phyloP scores from a whole-genome alignment of 2,113 vertebrate genomes.

The Grus americana region DNA sequence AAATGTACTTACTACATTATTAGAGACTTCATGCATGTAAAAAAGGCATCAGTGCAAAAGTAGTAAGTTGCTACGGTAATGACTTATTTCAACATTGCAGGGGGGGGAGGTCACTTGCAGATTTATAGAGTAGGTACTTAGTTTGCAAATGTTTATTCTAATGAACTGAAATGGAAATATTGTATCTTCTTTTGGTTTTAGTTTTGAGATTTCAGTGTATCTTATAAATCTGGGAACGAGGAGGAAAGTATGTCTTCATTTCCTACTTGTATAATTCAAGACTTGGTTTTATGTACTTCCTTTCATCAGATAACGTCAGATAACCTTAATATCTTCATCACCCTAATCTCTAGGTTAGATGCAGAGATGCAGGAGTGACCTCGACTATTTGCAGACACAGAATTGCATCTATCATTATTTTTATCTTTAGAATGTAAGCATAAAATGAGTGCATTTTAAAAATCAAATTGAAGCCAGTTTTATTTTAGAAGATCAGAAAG shows the following conservation, averaged over 20 bases:
- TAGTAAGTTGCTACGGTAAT: accelerated
- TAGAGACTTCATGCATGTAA: neutral
- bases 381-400: neutral
- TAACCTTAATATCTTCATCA: neutral
- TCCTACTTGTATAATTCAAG: neutral
- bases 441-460: neutral
- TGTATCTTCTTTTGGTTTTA: neutral
- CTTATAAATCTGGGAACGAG: neutral
- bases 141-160: neutral
- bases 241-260: neutral
- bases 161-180: neutral
- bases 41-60: neutral
- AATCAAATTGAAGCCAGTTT: neutral
- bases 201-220: neutral
- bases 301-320: neutral
- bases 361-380: neutral
- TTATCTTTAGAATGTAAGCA: neutral
- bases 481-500: constrained; percentile 10
- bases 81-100: neutral
- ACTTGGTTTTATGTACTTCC: neutral
- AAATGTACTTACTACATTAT: neutral
- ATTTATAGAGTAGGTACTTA: neutral
- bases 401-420: neutral
- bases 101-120: neutral
- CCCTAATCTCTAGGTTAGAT: neutral